phyloP scores from a whole-genome alignment of 1,140 invertebrate species.

The Marisa cornuarietis region DNA sequence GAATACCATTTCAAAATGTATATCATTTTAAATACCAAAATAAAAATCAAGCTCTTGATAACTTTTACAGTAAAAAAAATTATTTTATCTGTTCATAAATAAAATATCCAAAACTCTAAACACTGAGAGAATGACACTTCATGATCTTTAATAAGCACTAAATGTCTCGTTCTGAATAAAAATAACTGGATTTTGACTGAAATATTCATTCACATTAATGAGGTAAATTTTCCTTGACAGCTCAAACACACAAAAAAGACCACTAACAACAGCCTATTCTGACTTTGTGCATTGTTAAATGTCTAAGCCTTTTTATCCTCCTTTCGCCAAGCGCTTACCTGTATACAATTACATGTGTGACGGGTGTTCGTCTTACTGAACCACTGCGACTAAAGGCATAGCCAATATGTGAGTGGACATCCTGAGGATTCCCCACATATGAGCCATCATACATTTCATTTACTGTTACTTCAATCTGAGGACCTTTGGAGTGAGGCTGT shows the following conservation, averaged over 20 bases:
- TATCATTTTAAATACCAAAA: too few relatives aligned
- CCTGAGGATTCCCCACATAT: constrained; percentile 93
- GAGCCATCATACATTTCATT: constrained; percentile 96
- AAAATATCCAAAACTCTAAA: too few relatives aligned
- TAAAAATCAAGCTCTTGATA: too few relatives aligned
- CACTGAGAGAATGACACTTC: too few relatives aligned
- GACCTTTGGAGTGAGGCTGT: constrained; percentile 78
- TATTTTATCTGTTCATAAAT: too few relatives aligned
- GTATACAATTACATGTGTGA: constrained; percentile 90
- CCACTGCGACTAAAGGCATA: constrained; percentile 78
- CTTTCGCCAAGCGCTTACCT: constrained; percentile 53
- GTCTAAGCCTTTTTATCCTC: neutral
- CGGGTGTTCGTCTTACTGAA: constrained; percentile 83
- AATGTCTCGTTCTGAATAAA: too few relatives aligned
- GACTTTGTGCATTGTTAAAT: neutral
- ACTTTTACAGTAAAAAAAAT: too few relatives aligned
- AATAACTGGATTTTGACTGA: too few relatives aligned
- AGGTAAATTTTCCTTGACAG: neutral
- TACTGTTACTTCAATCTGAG: constrained; percentile 92
- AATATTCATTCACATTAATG: too few relatives aligned
- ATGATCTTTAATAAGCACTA: too few relatives aligned
- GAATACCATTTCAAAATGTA: too few relatives aligned
- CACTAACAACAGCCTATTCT: neutral
- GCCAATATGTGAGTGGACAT: constrained; percentile 78
- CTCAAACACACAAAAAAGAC: neutral